Conservation (phyloP, 1,140 invertebrate species). For the Saccostrea echinata region DNA sequence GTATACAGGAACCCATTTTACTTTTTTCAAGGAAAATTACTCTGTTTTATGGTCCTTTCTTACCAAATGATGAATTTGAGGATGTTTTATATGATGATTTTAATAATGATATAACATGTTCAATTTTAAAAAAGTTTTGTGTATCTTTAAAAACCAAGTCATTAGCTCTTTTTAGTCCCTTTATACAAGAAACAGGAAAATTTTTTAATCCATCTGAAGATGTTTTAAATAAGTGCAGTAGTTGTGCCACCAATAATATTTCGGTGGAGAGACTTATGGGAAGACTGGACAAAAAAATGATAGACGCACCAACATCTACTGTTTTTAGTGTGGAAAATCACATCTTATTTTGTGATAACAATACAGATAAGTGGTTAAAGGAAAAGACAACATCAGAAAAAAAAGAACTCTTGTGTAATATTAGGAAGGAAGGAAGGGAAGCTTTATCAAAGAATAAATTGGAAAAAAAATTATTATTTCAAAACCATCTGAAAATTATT, state of each 20-base stretch:
- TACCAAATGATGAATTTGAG: background rate
- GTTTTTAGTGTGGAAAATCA: background rate
- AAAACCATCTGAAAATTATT: background rate
- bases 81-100: background rate
- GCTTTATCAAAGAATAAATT: background rate
- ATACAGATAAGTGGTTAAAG: background rate
- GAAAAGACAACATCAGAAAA: background rate
- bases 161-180: too few relatives aligned
- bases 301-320: background rate
- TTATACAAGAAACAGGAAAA: too few relatives aligned
- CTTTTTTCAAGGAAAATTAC: background rate
- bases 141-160: background rate
- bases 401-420: background rate
- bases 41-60: background rate
- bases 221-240: too few relatives aligned
- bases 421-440: background rate
- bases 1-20: background rate
- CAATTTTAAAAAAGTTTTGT: background rate
- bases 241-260: background rate
- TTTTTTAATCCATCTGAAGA: too few relatives aligned
- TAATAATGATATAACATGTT: background rate
- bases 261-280: background rate
- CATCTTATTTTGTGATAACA: background rate
- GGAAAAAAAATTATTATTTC: background rate
- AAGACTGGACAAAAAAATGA: background rate